Evolutionary conservation across 2,888 invertebrate genomes (phyloP), one percentile per base, ranked within the genome.

Genomic region (Proisotoma minuta): DNA sequence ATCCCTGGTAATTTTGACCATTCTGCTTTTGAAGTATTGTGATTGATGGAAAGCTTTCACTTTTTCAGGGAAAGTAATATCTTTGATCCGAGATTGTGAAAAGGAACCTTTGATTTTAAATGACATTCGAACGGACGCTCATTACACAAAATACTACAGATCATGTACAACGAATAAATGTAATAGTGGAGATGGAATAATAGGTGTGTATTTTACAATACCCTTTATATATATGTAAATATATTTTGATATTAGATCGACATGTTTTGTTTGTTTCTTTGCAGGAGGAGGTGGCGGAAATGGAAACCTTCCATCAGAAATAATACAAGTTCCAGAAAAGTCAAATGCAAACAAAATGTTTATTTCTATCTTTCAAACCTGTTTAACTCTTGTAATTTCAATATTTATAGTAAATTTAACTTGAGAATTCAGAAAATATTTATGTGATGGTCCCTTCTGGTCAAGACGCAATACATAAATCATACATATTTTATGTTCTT

Each of bases 131-230:
- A 54, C 54, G 34, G 54, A 54, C 22, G 39, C 34, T 20, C 54
- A 54, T 22, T 54, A 54, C 54, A 39, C 40, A 22, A 54, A 54
- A 22, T 39, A 39, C 24, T 54, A 54, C 54, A 34, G 20, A 10
- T 39, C 54, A 4, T 54, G 54, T 23, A 34, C 24, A n/a, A 39
- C 28, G 22, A 22, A 20, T 10, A n/a, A 22, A 20, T 54, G 54
- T 39, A 54, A 54, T 39, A n/a, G 27, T 4, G 54, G 39, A 8
- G 54, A 54, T 54, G 54, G 54, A 39, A 22, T 39, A 22, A 8
- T 27, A 4, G n/a, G 52, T 52, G 28, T 18, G 49, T 5, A 12
- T 24, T 24, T n/a, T n/a, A n/a, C n/a, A n/a, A n/a, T n/a, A n/a
- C n/a, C n/a, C n/a, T n/a, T n/a, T n/a, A n/a, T n/a, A n/a, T n/a